Evolutionary conservation across 1,140 invertebrate species (phyloP).

Genomic region (Bradysia coprophila): DNA sequence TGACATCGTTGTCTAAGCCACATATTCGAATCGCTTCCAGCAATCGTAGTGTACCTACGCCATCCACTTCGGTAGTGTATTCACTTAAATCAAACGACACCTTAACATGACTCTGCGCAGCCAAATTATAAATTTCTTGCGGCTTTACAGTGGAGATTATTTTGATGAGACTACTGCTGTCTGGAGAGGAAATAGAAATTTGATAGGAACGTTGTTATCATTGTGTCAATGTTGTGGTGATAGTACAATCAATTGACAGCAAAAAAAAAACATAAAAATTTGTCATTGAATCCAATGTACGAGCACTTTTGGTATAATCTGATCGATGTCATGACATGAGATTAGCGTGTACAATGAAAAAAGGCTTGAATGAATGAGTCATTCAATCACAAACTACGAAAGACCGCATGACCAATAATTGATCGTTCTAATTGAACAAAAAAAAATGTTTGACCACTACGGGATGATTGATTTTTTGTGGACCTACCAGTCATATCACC

Average conservation of each 20-base stretch:
- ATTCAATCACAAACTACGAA: too few species aligned
- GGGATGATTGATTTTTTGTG: too few species aligned
- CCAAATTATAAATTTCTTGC: constrained; percentile 95
- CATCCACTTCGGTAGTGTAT: constrained; percentile 98
- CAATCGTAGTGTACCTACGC: constrained; percentile 85
- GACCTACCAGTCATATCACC: constrained; percentile 98
- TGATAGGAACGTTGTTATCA: too few species aligned
- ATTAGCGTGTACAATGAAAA: too few species aligned
- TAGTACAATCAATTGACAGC: neutral
- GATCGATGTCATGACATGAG: too few species aligned
- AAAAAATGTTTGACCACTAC: too few species aligned
- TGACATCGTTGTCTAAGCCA: constrained; percentile 63
- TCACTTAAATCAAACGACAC: constrained; percentile 94
- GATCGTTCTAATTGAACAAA: too few species aligned
- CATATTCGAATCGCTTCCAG: constrained; percentile 92
- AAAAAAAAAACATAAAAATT: neutral
- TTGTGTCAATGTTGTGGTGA: too few species aligned
- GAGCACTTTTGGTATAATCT: too few species aligned
- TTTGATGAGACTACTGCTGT: constrained; percentile 92
- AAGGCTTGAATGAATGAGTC: too few species aligned
- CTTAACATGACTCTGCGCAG: constrained; percentile 99
- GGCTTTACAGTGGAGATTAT: constrained; percentile 77
- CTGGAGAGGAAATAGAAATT: too few species aligned
- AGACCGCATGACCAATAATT: too few species aligned
- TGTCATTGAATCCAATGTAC: neutral